Percentiles rank a stretch among this genome's conserved stretches.
phyloP scores from a whole-genome alignment of 2,113 vertebrate genomes.

The Mohoua ochrocephala region DNA sequence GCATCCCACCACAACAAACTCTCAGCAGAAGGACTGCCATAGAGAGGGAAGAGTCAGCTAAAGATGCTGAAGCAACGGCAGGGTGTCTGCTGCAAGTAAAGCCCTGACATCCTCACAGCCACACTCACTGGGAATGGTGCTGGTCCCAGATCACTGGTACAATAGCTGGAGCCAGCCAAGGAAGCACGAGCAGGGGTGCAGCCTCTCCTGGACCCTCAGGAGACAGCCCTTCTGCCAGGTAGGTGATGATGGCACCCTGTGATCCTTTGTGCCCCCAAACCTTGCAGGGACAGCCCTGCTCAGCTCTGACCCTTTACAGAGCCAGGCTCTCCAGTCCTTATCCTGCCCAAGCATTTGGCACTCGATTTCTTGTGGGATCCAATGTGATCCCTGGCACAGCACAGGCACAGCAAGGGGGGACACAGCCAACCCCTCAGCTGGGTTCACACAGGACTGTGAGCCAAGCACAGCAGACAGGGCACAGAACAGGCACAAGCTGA shows the following conservation, averaged over 20 bases:
- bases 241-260: not conserved
- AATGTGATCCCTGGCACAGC: rapidly evolving
- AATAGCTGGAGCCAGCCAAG: not conserved
- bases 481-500: not conserved
- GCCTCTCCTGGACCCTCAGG: not conserved
- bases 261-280: too few species aligned
- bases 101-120: not conserved
- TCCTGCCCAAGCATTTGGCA: not conserved
- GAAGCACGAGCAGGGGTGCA: not conserved
- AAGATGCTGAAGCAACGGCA: not conserved
- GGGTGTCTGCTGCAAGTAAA: not conserved
- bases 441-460: too few species aligned
- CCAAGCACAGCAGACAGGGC: not conserved
- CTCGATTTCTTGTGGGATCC: not conserved
- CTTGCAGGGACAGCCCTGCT: not conserved
- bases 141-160: not conserved
- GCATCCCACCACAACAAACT: not conserved
- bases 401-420: not conserved
- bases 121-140: rapidly evolving
- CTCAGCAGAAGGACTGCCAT: not conserved
- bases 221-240: not conserved
- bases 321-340: not conserved
- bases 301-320: not conserved
- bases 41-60: not conserved
- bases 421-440: not conserved